These are phyloP conservation scores for Prunella fulvescens DNA, from an alignment of 2,113 vertebrate species.

Conservation along the genomic window DNA sequence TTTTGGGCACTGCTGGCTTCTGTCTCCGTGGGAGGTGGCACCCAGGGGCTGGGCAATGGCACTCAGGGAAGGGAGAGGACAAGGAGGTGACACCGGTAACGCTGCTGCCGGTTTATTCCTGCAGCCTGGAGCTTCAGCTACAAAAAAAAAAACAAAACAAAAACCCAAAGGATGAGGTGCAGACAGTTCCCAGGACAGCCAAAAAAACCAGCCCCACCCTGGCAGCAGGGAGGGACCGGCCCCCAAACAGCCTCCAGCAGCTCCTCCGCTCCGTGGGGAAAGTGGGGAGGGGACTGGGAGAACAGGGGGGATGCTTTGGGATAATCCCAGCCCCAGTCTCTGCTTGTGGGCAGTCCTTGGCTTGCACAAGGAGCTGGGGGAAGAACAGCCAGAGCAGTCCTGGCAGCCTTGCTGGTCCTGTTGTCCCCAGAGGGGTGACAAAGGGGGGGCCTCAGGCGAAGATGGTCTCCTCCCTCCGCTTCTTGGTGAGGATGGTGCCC, in stretches of 20 bases:
- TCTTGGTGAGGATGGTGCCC: constrained; percentile 98
- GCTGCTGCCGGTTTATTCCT: constrained; percentile 12
- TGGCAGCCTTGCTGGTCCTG: background rate
- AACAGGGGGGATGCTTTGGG: background rate
- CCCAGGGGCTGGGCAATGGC: background rate
- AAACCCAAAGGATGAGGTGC: background rate
- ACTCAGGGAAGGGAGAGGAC: background rate
- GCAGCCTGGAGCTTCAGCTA: background rate
- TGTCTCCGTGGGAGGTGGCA: background rate
- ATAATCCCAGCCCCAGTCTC: background rate
- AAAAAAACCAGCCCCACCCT: background rate
- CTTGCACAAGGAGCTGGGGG: background rate
- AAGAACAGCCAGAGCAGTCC: background rate
- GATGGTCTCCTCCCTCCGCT: constrained; percentile 96
- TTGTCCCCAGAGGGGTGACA: background rate
- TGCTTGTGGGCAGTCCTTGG: background rate
- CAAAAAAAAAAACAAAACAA: background rate
- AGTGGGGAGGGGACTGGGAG: background rate
- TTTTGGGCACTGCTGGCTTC: background rate
- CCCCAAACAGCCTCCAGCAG: background rate
- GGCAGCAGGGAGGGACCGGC: background rate
- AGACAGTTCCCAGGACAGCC: background rate
- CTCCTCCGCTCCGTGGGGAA: background rate
- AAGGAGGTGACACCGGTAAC: rapidly evolving
- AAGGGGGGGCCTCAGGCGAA: constrained; percentile 79